A percentile compares a stretch with the other conserved stretches of the same genome.
Evolutionary conservation across 2,113 vertebrate species (phyloP).

Genomic region (Chamaea fasciata): DNA sequence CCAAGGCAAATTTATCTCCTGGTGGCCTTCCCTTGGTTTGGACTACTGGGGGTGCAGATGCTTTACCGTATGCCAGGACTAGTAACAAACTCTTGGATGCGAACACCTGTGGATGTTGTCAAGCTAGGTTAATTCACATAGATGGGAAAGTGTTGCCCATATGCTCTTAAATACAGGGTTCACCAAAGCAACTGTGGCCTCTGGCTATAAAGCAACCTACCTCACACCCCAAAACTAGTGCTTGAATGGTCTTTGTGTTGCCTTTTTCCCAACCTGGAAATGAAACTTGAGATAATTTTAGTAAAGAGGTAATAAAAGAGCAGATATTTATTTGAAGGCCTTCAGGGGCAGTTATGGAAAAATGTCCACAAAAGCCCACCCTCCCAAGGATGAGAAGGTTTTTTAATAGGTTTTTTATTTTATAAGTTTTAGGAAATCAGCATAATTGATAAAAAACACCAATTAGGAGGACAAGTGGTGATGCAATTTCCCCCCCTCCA

Average conservation of each 20-base stretch:
- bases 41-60: not conserved
- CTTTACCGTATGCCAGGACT: not conserved
- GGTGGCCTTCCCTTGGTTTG: not conserved
- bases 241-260: not conserved
- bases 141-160: not conserved
- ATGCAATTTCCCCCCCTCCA: not conserved
- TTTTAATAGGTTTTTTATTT: not conserved
- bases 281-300: not conserved
- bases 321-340: not conserved
- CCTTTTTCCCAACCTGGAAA: not conserved
- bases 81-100: not conserved
- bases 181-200: not conserved
- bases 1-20: not conserved
- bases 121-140: rapidly evolving
- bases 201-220: rapidly evolving
- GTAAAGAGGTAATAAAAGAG: too few relatives aligned
- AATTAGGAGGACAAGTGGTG: not conserved
- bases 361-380: not conserved
- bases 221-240: not conserved
- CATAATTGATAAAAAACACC: not conserved
- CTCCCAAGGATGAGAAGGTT: not conserved
- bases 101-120: rapidly evolving
- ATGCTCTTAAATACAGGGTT: not conserved
- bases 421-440: not conserved
- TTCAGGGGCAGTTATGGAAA: not conserved